Percentiles rank a stretch among this genome's conserved stretches.
Evolutionary conservation across 2,797 vertebrate species (phyloP).

Genomic region (Parauchenoglanis punctatus): DNA sequence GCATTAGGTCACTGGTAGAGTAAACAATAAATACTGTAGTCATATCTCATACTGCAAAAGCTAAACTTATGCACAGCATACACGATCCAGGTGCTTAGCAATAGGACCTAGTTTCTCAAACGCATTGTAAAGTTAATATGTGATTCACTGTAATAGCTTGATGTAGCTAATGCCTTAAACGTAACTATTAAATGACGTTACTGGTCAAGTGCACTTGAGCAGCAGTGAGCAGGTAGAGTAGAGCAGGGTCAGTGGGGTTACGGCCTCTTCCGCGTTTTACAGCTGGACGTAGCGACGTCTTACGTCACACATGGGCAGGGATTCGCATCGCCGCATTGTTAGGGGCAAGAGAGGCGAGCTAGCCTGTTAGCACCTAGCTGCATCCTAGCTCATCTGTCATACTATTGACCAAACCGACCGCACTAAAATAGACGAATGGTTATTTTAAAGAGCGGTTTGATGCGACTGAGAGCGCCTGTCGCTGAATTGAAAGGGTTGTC

Average conservation of each 20-base stretch:
- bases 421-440: slow-evolving; percentile 47
- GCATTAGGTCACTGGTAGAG: background rate
- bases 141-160: background rate
- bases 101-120: background rate
- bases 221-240: background rate
- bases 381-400: slow-evolving; percentile 14
- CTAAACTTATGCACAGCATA: background rate
- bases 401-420: slow-evolving; percentile 54
- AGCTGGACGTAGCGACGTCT: slow-evolving; percentile 56
- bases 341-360: slow-evolving; percentile 72
- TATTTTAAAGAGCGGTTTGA: slow-evolving; percentile 20
- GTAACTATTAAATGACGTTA: background rate
- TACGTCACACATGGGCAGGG: slow-evolving; percentile 56
- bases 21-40: background rate
- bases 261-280: slow-evolving; percentile 63
- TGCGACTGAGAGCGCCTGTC: slow-evolving; percentile 24
- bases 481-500: slow-evolving; percentile 58
- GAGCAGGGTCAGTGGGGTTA: background rate
- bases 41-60: background rate
- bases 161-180: background rate
- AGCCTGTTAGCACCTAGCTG: slow-evolving; percentile 62
- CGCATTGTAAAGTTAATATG: background rate
- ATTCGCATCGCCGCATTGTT: slow-evolving; percentile 78
- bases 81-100: background rate
- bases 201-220: background rate